Conservation (phyloP, 2,797 vertebrate species). For the Dipus sagitta region DNA sequence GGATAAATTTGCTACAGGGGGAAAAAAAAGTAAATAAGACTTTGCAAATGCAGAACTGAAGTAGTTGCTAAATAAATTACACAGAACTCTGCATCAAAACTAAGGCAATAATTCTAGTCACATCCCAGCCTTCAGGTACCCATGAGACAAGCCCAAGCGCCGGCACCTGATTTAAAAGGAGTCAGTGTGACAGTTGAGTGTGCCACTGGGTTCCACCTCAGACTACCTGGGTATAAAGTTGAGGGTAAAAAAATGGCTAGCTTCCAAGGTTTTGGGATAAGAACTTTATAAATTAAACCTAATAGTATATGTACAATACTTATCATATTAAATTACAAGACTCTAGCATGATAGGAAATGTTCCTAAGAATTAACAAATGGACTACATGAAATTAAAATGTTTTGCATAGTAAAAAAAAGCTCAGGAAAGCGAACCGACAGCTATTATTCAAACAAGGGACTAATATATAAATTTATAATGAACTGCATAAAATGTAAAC, state of each 20-base stretch:
- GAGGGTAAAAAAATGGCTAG: background rate
- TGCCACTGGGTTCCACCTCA: background rate
- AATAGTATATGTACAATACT: slow-evolving; percentile 1
- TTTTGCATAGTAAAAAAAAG: too few species aligned
- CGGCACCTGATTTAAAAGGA: background rate
- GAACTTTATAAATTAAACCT: slow-evolving; percentile 15
- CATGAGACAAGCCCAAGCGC: background rate
- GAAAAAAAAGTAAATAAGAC: slow-evolving; percentile 38
- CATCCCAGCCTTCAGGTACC: background rate
- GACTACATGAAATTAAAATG: too few species aligned
- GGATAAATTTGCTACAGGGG: slow-evolving; percentile 16
- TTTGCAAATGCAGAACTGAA: slow-evolving; percentile 51
- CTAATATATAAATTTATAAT: too few species aligned
- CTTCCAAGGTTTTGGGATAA: slow-evolving; percentile 10
- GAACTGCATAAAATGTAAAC: too few species aligned
- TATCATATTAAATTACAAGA: background rate
- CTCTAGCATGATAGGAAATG: too few species aligned
- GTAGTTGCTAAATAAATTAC: slow-evolving; percentile 58
- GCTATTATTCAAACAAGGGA: too few species aligned
- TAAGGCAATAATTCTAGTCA: slow-evolving; percentile 51
- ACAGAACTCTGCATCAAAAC: slow-evolving; percentile 50
- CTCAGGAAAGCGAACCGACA: too few species aligned
- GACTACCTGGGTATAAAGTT: slow-evolving; percentile 33
- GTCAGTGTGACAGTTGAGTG: background rate
- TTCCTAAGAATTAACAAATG: too few species aligned